Evolutionary conservation across 1,140 invertebrate species (phyloP), one percentile per base, ranked within the genome.

Genomic region (Cotesia glomerata): DNA sequence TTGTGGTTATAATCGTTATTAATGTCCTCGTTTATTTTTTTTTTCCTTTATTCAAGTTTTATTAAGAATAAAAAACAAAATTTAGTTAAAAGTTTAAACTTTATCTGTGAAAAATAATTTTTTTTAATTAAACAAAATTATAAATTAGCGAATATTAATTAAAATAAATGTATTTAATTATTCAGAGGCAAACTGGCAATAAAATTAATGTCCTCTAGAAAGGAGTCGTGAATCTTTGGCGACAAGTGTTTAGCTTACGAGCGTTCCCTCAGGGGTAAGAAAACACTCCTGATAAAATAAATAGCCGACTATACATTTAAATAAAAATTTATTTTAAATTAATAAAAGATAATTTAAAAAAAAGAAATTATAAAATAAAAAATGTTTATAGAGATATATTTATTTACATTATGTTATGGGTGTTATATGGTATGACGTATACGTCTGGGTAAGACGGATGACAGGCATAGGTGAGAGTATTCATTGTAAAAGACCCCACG

Each of bases 161-260:
- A 45, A 45, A 45, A 45, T 52, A 70, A 59, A 62, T 62, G 69
- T 54, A 71, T 74, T 74, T 74, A 74, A 74, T 74, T 74, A 74
- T 74, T 74, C 73, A 74, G 70, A 63, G 59, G 73, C 70, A 62
- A 74, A 74, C 73, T 74, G 61, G 62, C 68, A 66, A 74, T 74
- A 63, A 71, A 74, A 74, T 74, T 74, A 74, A 64, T 65, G 63
- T 56, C 52, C 54, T 67, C 64, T 26, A 39, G 16, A 52, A 62
- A 56, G 67, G 49, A 51, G 45, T 64, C 49, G 34, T 58, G 49
- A 51, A 54, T 73, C 67, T 64, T 69, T 52, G 58, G 58, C 62
- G 51, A 65, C 72, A 65, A 74, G 61, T 74, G 72, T 74, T 74
- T 69, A 69, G 67, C 72, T 69, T 54, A 63, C 39, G 35, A 45